phyloP scores from a whole-genome alignment of 1,140 invertebrate species.

The Drosophila pectinifera region DNA sequence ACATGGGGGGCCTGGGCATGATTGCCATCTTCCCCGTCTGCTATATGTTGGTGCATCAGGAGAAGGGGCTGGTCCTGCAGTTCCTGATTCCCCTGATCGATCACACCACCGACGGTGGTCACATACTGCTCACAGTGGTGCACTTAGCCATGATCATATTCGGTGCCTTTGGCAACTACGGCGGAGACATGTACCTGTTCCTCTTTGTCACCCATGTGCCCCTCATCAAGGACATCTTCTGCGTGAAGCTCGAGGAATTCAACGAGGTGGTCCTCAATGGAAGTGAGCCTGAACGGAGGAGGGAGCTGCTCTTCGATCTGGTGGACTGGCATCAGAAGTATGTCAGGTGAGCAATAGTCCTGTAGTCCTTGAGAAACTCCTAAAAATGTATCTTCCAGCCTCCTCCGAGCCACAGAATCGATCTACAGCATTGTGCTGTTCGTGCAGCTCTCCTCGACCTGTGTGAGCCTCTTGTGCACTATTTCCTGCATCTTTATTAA shows the following conservation, averaged over 20 bases:
- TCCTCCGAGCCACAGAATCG: constrained; percentile 48
- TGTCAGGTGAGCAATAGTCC: background rate
- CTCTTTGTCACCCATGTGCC: constrained; percentile 60
- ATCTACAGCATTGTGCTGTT: constrained; percentile 53
- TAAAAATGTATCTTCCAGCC: constrained; percentile 3
- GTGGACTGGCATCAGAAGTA: constrained; percentile 65
- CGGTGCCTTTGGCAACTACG: constrained; percentile 67
- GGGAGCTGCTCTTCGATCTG: constrained; percentile 33
- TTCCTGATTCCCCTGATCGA: constrained; percentile 58
- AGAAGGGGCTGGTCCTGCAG: constrained; percentile 60
- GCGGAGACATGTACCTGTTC: constrained; percentile 70
- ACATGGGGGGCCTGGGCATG: background rate
- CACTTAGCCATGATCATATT: constrained; percentile 35
- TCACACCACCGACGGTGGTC: constrained; percentile 39
- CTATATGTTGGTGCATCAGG: constrained; percentile 29
- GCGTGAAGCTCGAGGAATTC: constrained; percentile 45
- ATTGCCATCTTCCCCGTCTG: constrained; percentile 44
- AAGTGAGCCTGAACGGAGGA: constrained; percentile 1
- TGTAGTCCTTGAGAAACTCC: background rate
- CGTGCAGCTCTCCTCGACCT: constrained; percentile 45
- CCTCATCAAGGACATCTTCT: constrained; percentile 59
- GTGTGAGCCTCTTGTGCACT: constrained; percentile 51
- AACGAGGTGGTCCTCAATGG: constrained; percentile 35
- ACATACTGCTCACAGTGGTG: constrained; percentile 33
- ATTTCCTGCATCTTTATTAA: constrained; percentile 62